phyloP scores from a whole-genome alignment of 2,888 invertebrate species.

The Monopis laevigella region DNA sequence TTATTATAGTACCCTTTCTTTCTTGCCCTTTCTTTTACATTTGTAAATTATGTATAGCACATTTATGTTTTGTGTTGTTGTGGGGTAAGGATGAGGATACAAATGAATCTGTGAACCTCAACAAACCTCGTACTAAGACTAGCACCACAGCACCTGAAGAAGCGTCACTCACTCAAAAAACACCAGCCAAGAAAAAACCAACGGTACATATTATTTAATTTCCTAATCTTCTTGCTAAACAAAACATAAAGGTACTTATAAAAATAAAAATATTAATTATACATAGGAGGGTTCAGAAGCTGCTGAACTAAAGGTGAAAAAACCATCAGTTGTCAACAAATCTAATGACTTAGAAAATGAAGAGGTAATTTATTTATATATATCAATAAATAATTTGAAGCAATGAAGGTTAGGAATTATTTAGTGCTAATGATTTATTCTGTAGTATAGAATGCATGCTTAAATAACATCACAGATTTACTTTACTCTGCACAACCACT shows the following conservation, averaged over 20 bases:
- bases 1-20: too few species aligned
- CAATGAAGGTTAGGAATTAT: too few species aligned
- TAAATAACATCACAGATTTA: constrained; percentile 23
- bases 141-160: constrained; percentile 61
- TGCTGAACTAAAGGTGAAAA: constrained; percentile 58
- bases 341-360: constrained; percentile 29
- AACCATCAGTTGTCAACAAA: constrained; percentile 55
- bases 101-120: constrained; percentile 58
- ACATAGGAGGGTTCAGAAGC: constrained; percentile 53
- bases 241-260: not conserved
- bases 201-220: constrained; percentile 41
- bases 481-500: constrained; percentile 31
- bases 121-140: constrained; percentile 57
- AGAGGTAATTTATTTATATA: constrained; percentile 34
- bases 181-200: constrained; percentile 57
- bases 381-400: not conserved
- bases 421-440: too few species aligned
- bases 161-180: constrained; percentile 60
- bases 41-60: too few species aligned
- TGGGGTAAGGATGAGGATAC: constrained; percentile 52
- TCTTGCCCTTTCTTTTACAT: too few species aligned
- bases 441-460: not conserved
- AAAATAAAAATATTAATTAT: constrained; percentile 3
- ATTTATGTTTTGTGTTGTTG: constrained; percentile 17
- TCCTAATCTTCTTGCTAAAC: constrained; percentile 48